Conservation (phyloP, 2,888 invertebrate species). For the Leucophenga maculata region DNA sequence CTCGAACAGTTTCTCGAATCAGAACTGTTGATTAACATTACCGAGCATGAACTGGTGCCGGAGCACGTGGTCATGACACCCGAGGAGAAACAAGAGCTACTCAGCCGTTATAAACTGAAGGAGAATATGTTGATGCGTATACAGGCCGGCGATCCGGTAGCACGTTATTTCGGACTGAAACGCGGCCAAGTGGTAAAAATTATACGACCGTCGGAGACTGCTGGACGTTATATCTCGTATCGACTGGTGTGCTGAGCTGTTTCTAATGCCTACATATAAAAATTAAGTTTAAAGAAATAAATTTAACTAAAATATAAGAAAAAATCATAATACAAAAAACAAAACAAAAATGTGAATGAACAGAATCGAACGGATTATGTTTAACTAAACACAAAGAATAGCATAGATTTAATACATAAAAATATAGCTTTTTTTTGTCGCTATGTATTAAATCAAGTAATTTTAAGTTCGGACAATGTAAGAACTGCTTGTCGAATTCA, state of each 20-base stretch:
- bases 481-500: too few relatives aligned
- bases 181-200: conserved; percentile 99
- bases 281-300: too few relatives aligned
- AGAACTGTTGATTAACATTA: conserved; percentile 96
- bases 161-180: conserved; percentile 97
- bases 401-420: too few relatives aligned
- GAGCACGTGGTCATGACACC: conserved; percentile 99
- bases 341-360: neutral
- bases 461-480: too few relatives aligned
- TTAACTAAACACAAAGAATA: too few relatives aligned
- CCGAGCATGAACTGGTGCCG: conserved; percentile 97
- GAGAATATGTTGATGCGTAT: conserved; percentile 99
- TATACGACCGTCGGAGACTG: conserved; percentile 97
- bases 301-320: too few relatives aligned
- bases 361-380: too few relatives aligned
- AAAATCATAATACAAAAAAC: neutral
- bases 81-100: conserved; percentile 96
- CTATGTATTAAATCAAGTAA: too few relatives aligned
- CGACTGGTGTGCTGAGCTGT: conserved; percentile 86
- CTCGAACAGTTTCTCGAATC: conserved; percentile 96
- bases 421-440: too few relatives aligned
- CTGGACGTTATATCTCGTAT: conserved; percentile 98
- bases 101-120: conserved; percentile 95
- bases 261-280: too few relatives aligned
- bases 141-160: conserved; percentile 98